Evolutionary conservation across 2,888 invertebrate species (phyloP).

Genomic region (Pandemis corylana): DNA sequence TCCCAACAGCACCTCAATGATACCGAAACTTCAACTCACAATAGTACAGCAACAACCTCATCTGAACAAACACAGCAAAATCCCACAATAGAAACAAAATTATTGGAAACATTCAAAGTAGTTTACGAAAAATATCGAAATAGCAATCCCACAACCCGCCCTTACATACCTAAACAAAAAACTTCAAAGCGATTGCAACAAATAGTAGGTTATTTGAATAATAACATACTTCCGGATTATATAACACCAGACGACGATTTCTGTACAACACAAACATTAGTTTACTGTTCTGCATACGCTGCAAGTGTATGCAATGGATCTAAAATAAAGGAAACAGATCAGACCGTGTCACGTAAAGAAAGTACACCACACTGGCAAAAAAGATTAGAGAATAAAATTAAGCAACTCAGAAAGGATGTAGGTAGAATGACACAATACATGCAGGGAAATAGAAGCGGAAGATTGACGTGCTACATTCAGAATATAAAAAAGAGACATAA

Average conservation of each 20-base stretch:
- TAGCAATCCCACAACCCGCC: constrained; percentile 16
- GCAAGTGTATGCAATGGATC: too few relatives aligned
- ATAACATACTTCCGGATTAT: constrained; percentile 15
- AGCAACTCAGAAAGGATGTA: constrained; percentile 36
- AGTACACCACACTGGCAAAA: constrained; percentile 36
- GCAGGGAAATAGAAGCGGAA: not conserved
- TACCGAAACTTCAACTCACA: too few relatives aligned
- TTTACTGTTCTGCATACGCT: too few relatives aligned
- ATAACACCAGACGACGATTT: not conserved
- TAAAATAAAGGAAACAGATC: not conserved
- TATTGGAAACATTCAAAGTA: not conserved
- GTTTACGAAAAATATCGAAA: constrained; percentile 1
- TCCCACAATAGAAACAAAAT: not conserved
- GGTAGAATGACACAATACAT: constrained; percentile 16
- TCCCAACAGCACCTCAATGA: too few relatives aligned
- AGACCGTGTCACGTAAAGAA: not conserved
- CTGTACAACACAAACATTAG: not conserved
- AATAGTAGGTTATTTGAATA: constrained; percentile 33
- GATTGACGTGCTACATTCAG: not conserved
- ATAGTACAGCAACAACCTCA: too few relatives aligned
- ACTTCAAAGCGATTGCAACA: constrained; percentile 31
- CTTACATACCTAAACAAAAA: constrained; percentile 42
- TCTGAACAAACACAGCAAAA: too few relatives aligned
- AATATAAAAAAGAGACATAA: not conserved
- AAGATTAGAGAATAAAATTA: constrained; percentile 39